Percentiles rank a stretch among this genome's conserved stretches.
Evolutionary conservation across 2,113 vertebrate species (phyloP).

Genomic region (Tragelaphus strepsiceros): DNA sequence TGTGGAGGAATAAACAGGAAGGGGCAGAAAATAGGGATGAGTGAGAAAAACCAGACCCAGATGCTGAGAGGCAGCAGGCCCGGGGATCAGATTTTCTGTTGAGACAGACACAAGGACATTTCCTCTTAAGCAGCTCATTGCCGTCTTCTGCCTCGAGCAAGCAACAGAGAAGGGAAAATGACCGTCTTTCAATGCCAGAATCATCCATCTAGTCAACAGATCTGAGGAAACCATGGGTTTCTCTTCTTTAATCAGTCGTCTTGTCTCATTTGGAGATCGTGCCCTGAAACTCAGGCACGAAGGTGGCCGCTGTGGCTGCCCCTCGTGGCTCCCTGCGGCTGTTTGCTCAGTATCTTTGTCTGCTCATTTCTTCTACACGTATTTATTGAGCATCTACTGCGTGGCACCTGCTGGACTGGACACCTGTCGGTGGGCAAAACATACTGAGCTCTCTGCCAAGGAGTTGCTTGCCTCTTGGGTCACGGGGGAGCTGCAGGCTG

Average conservation of each 20-base stretch:
- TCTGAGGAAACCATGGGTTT: accelerated
- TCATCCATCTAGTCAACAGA: accelerated
- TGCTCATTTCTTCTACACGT: neutral
- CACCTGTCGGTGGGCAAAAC: neutral
- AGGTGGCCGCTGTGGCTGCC: accelerated
- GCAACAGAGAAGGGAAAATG: neutral
- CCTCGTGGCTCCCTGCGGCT: accelerated
- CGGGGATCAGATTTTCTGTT: neutral
- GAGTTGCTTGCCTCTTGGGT: too few species aligned
- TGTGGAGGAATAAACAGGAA: neutral
- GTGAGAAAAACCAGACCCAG: neutral
- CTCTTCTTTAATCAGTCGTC: neutral
- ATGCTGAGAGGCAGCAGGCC: neutral
- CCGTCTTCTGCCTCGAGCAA: accelerated
- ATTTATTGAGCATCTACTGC: neutral
- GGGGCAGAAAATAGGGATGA: neutral
- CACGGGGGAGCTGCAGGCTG: accelerated
- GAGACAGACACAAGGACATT: too few species aligned
- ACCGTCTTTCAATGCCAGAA: accelerated
- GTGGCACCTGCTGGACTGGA: accelerated
- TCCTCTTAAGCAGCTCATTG: accelerated
- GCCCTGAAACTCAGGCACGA: accelerated
- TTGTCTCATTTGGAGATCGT: neutral
- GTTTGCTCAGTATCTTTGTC: accelerated
- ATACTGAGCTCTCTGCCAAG: accelerated